Conservation (phyloP, 2,113 vertebrate species). For the Notothenia coriiceps region DNA sequence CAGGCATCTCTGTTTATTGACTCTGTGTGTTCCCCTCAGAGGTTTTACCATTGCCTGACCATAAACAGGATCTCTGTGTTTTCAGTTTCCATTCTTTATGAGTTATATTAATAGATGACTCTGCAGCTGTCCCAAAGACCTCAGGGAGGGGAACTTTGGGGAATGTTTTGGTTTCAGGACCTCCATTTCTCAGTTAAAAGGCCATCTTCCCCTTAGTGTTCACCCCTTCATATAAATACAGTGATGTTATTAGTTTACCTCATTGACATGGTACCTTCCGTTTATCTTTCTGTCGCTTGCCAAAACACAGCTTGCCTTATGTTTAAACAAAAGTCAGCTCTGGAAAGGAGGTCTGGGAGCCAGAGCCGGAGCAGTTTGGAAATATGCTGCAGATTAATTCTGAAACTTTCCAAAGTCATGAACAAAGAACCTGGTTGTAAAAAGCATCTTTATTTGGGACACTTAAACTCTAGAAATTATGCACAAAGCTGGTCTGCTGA, state of each 20-base stretch:
- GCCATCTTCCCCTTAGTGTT: conserved; percentile 25
- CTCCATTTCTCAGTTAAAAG: conserved; percentile 23
- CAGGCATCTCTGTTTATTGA: conserved; percentile 67
- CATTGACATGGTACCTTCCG: conserved; percentile 22
- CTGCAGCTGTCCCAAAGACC: conserved; percentile 53
- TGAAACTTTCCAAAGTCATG: conserved; percentile 42
- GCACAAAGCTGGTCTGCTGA: background rate
- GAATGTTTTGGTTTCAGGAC: conserved; percentile 47
- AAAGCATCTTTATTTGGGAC: background rate
- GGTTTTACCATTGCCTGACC: conserved; percentile 40
- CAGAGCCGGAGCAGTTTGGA: conserved; percentile 45
- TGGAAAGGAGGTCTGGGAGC: conserved; percentile 46
- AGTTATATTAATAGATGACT: conserved; percentile 63
- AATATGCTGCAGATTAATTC: conserved; percentile 40
- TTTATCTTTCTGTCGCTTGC: conserved; percentile 42
- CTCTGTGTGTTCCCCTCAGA: conserved; percentile 44
- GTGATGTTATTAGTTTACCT: conserved; percentile 37
- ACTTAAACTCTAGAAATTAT: conserved; percentile 17
- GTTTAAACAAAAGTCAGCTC: conserved; percentile 56
- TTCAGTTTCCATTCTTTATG: conserved; percentile 69
- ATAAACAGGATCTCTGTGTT: conserved; percentile 73
- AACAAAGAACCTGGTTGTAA: conserved; percentile 15
- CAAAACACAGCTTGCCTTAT: conserved; percentile 40
- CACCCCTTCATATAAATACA: background rate
- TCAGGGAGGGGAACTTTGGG: conserved; percentile 33